phyloP scores from a whole-genome alignment of 2,797 vertebrate species.

The Masticophis lateralis region DNA sequence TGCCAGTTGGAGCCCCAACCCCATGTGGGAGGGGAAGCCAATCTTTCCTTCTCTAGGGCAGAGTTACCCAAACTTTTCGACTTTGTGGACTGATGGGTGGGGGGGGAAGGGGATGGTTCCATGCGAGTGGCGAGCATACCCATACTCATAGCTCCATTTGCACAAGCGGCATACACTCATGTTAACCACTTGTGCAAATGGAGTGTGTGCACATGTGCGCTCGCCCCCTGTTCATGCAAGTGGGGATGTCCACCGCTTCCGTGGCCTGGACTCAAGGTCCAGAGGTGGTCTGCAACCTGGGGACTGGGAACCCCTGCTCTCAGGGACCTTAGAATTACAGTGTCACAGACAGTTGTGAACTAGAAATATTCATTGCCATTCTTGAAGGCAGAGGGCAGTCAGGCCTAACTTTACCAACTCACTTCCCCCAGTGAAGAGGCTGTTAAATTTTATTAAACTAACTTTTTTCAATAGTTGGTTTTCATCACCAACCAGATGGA shows the following conservation, averaged over 20 bases:
- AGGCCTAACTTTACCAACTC: neutral
- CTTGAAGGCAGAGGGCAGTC: neutral
- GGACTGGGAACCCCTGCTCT: neutral
- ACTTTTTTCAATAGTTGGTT: neutral
- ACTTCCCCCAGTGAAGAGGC: neutral
- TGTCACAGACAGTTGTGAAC: neutral
- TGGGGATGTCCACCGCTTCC: neutral
- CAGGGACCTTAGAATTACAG: neutral
- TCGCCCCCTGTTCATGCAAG: neutral
- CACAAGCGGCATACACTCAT: rapidly evolving
- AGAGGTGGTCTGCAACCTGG: neutral
- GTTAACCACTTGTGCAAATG: neutral
- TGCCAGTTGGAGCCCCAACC: neutral
- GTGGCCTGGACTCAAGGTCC: neutral
- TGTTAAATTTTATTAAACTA: neutral
- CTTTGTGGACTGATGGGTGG: neutral
- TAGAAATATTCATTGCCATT: neutral
- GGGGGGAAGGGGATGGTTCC: neutral
- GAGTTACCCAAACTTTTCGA: neutral
- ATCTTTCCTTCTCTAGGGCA: neutral
- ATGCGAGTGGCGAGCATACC: rapidly evolving
- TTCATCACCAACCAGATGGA: neutral
- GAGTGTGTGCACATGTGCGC: neutral
- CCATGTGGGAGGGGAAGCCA: neutral
- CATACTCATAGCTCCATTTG: neutral